phyloP scores from a whole-genome alignment of 2,888 invertebrate genomes.

The Busseola fusca region DNA sequence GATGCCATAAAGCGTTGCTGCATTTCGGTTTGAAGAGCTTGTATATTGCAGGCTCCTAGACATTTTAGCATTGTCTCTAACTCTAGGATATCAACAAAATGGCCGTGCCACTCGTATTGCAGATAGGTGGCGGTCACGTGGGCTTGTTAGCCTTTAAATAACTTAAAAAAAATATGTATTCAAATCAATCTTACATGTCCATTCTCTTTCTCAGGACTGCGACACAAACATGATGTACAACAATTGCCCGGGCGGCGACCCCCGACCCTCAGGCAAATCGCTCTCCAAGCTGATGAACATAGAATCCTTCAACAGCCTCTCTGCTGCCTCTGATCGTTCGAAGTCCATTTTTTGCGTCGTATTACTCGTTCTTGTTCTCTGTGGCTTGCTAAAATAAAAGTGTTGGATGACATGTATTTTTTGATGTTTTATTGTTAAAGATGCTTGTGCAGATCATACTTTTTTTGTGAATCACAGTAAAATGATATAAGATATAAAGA shows the following conservation, averaged over 20 bases:
- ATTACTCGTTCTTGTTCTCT: background rate
- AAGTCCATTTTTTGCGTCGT: background rate
- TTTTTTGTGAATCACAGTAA: too few species aligned
- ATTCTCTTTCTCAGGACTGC: conserved; percentile 74
- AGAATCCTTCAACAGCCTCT: conserved; percentile 11
- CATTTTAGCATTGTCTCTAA: background rate
- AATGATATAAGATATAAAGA: too few species aligned
- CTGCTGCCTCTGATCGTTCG: background rate
- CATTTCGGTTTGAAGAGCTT: background rate
- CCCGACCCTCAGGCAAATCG: conserved; percentile 70
- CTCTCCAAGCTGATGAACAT: conserved; percentile 69
- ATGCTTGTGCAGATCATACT: background rate
- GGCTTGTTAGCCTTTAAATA: background rate
- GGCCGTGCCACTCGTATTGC: background rate
- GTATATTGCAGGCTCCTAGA: background rate
- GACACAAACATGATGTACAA: conserved; percentile 77
- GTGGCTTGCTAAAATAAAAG: conserved; percentile 43
- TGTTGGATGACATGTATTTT: background rate
- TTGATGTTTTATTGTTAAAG: background rate
- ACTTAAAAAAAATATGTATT: background rate
- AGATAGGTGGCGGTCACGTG: background rate
- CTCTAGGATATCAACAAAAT: background rate
- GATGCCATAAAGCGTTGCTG: background rate
- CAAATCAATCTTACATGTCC: background rate
- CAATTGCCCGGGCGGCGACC: conserved; percentile 81